These are phyloP conservation scores for Chaetops frenatus DNA, from an alignment of 2,113 vertebrate genomes.

Conservation along the genomic window DNA sequence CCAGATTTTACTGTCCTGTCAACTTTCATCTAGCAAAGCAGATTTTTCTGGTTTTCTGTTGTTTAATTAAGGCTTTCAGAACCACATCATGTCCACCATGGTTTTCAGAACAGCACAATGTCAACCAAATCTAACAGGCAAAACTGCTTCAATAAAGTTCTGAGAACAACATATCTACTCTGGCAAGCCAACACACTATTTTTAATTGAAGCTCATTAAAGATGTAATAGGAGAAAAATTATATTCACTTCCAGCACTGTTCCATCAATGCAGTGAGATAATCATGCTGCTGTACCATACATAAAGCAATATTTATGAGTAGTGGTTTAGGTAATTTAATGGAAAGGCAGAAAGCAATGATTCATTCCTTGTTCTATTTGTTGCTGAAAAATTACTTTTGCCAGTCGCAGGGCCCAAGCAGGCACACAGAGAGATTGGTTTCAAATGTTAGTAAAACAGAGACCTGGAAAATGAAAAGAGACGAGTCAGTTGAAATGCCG, in stretches of 20 bases:
- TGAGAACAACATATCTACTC: constrained; percentile 53
- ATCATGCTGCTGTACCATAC: constrained; percentile 7
- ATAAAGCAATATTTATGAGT: constrained; percentile 16
- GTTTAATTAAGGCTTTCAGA: background rate
- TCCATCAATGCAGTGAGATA: constrained; percentile 22
- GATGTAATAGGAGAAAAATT: constrained; percentile 62
- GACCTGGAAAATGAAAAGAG: background rate
- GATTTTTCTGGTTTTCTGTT: background rate
- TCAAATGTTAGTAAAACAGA: constrained; percentile 3
- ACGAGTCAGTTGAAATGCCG: background rate
- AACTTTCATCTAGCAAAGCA: background rate
- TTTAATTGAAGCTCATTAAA: constrained; percentile 67
- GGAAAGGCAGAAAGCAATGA: constrained; percentile 24
- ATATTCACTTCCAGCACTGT: constrained; percentile 56
- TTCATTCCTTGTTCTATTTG: constrained; percentile 34
- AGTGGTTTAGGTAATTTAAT: constrained; percentile 35
- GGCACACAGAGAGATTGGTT: background rate
- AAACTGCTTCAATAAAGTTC: constrained; percentile 19
- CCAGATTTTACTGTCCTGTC: background rate
- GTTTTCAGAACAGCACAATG: background rate
- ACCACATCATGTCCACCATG: background rate
- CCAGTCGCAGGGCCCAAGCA: background rate
- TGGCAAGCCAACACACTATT: constrained; percentile 45
- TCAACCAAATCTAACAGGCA: background rate
- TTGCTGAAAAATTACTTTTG: background rate